These are phyloP conservation scores for Brachionus angularis DNA, from an alignment of 1,140 invertebrate genomes.

Conservation along the genomic window DNA sequence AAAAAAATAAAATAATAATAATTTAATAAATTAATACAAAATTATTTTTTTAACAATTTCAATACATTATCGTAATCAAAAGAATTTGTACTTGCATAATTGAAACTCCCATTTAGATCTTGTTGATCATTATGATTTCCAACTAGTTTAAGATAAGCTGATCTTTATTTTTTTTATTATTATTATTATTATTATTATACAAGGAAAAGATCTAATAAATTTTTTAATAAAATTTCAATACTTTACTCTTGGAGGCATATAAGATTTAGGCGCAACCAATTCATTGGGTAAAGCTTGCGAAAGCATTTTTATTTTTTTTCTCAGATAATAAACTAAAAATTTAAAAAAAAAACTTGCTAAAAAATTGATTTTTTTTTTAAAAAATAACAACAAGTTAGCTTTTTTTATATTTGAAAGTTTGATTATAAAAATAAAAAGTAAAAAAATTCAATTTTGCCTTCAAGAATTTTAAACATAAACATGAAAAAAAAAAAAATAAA, in stretches of 20 bases:
- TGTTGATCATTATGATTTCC: slow-evolving; percentile 10
- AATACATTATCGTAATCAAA: not conserved
- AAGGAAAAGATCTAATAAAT: not conserved
- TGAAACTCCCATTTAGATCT: not conserved
- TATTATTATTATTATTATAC: not conserved
- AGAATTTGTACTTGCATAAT: not conserved
- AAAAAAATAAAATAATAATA: no score
- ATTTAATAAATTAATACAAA: no score
- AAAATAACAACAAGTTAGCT: not conserved
- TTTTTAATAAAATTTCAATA: no score
- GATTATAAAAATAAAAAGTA: slow-evolving; percentile 1
- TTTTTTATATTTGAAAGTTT: slow-evolving; percentile 1
- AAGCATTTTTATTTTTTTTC: slow-evolving; percentile 27
- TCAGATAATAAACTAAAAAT: slow-evolving; percentile 28
- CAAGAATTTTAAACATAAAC: no score
- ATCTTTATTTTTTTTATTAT: not conserved
- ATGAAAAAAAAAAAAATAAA: no score
- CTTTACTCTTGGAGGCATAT: slow-evolving; percentile 27
- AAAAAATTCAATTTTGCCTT: no score
- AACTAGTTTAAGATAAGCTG: slow-evolving; percentile 16
- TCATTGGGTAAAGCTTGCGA: slow-evolving; percentile 30
- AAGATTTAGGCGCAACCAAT: slow-evolving; percentile 15
- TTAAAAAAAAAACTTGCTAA: slow-evolving; percentile 11
- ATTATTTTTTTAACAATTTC: not conserved
- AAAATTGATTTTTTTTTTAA: slow-evolving; percentile 16